Evolutionary conservation across 2,797 vertebrate species (phyloP), one percentile per base, ranked within the genome.

Genomic region (Atherinosoma microstoma): DNA sequence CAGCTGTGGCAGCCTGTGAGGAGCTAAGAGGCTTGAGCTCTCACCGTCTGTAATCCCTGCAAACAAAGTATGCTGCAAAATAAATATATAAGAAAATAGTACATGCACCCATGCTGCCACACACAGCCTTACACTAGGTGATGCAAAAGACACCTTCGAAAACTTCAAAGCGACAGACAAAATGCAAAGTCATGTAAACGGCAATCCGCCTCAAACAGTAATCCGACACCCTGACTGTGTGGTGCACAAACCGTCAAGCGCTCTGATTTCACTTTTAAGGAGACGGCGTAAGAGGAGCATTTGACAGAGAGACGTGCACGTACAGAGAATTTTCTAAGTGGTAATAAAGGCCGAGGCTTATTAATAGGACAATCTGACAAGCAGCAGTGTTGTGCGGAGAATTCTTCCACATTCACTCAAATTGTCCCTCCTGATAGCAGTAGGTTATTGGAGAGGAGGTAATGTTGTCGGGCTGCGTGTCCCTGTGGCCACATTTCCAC

Each of bases 11-110:
- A 84, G 84, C 78, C 79, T 79, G 83, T 65, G 80, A 87, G 84
- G 75, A 82, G 77, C 86, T 90, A 86, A 91, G 89, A 90, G 86
- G 85, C 85, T 87, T 85, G 82, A 84, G 84, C 87, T 87, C 81
- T 84, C 80, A 84, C 79, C 79, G 64, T 58, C 90, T 83, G 84
- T 92, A 91, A 92, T 92, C 91, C 89, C 68, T 0, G 70, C 83
- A 84, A 90, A 91, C 87, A 89, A 87, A 91, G 80, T 86, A 24
- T 35, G 70, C 76, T n/a, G 73, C 61, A 34, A 86, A 90, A 90
- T 75, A 84, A 80, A 90, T 84, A 84, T 85, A 83, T 75, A 78
- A 74, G 70, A 8, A 66, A 88, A 76, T 80, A 83, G 84, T 70
- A 79, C 86, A 78, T 76, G 80, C 87, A 79, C 65, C 81, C 78